Percentiles rank a stretch among this genome's conserved stretches.
Evolutionary conservation across 2,113 vertebrate species (phyloP).

Genomic region (Syrrhaptes paradoxus): DNA sequence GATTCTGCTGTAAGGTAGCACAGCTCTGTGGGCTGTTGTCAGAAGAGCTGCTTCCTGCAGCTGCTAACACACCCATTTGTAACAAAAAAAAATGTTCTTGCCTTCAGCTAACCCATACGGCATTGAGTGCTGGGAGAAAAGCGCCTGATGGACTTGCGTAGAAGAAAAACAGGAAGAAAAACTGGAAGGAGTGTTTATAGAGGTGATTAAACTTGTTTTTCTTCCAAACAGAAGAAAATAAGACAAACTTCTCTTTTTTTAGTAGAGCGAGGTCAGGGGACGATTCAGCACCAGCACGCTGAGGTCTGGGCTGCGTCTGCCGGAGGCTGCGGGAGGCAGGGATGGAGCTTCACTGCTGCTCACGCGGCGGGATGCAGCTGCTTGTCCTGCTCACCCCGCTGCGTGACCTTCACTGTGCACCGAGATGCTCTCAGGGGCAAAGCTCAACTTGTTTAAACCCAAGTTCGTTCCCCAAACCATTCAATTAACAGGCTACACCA

Average conservation of each 20-base stretch:
- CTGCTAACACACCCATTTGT: background rate
- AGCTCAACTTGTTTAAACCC: background rate
- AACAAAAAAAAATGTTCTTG: background rate
- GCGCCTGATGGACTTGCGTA: background rate
- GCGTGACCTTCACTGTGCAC: background rate
- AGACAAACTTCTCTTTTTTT: background rate
- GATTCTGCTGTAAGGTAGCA: background rate
- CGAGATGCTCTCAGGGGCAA: background rate
- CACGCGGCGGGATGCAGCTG: background rate
- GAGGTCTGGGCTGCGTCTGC: background rate
- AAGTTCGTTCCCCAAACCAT: background rate
- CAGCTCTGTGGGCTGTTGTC: background rate
- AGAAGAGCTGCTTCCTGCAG: background rate
- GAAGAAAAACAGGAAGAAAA: background rate
- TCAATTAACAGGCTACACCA: background rate
- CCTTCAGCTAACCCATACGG: background rate
- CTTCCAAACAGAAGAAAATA: background rate
- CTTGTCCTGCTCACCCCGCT: background rate
- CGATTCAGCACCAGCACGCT: background rate
- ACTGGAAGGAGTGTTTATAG: background rate
- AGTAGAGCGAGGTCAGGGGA: background rate
- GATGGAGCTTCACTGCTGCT: background rate
- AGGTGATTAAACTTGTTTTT: background rate
- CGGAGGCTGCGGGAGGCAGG: background rate
- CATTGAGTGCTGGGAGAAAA: background rate